Evolutionary conservation across 2,113 vertebrate genomes (phyloP).

Genomic region (Dipodomys stephensi): DNA sequence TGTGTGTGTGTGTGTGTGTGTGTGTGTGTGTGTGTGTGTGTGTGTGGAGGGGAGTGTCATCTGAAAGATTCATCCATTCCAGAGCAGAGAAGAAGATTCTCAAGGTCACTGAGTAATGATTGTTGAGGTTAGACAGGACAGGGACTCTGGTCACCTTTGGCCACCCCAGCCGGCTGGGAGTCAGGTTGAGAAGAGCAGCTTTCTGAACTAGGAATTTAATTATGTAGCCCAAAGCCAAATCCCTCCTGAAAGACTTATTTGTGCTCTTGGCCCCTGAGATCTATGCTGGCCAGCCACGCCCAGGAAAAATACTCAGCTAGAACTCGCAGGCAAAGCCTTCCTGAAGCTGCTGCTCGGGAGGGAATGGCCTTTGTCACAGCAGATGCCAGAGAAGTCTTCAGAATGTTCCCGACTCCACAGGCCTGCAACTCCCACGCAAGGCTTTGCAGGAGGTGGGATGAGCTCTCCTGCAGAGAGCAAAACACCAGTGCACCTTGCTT

Average conservation of each 20-base stretch:
- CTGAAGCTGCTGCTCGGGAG: neutral
- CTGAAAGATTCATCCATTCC: conserved; percentile 72
- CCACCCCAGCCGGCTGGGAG: neutral
- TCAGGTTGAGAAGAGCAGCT: conserved; percentile 5
- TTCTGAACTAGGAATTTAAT: conserved; percentile 67
- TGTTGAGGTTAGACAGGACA: conserved; percentile 54
- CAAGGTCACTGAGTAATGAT: conserved; percentile 76
- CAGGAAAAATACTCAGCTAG: neutral
- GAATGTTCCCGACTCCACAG: neutral
- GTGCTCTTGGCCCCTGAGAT: conserved; percentile 21
- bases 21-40: no score
- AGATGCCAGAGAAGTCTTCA: neutral
- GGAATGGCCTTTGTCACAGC: neutral
- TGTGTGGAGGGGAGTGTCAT: neutral
- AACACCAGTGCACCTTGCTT: neutral
- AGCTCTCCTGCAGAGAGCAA: neutral
- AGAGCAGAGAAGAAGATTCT: conserved; percentile 67
- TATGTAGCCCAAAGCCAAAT: neutral
- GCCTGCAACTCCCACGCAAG: neutral
- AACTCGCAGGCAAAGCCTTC: neutral
- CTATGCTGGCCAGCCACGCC: conserved; percentile 27
- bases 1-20: no score
- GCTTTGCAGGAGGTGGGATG: conserved; percentile 1
- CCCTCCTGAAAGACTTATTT: neutral
- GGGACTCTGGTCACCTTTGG: neutral